phyloP scores from a whole-genome alignment of 2,797 vertebrate genomes.

The Cyclopterus lumpus region DNA sequence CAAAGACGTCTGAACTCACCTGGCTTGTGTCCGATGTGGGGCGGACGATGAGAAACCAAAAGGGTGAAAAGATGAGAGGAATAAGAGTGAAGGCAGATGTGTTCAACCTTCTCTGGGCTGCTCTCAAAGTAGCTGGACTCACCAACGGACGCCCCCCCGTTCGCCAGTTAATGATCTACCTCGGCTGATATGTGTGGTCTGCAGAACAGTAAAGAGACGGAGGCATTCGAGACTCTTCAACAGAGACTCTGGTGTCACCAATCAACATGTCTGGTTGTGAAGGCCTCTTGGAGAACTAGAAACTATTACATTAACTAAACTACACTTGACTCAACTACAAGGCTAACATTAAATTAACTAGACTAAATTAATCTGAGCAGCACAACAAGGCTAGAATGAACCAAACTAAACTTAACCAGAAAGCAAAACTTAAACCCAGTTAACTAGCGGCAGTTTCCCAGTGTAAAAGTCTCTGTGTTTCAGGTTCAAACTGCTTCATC shows the following conservation, averaged over 20 bases:
- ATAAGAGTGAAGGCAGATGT: slow-evolving; percentile 54
- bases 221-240: not conserved
- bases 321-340: not conserved
- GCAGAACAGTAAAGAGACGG: slow-evolving; percentile 79
- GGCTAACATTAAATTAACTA: not conserved
- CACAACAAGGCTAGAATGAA: not conserved
- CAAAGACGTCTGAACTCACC: slow-evolving; percentile 69
- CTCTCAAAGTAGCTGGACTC: slow-evolving; percentile 55
- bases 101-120: slow-evolving; percentile 55
- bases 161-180: slow-evolving; percentile 81
- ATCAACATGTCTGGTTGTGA: not conserved
- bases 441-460: not conserved
- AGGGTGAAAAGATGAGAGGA: slow-evolving; percentile 37
- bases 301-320: not conserved
- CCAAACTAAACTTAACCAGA: not conserved
- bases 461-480: not conserved
- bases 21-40: slow-evolving; percentile 44
- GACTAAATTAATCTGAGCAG: not conserved
- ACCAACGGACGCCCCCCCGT: slow-evolving; percentile 52
- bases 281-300: not conserved
- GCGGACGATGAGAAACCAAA: slow-evolving; percentile 40
- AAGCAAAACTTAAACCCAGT: no score
- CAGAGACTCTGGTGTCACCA: not conserved
- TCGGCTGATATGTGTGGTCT: slow-evolving; percentile 55
- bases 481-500: not conserved